Evolutionary conservation across 2,888 invertebrate species (phyloP).

Genomic region (Helobdella robusta): DNA sequence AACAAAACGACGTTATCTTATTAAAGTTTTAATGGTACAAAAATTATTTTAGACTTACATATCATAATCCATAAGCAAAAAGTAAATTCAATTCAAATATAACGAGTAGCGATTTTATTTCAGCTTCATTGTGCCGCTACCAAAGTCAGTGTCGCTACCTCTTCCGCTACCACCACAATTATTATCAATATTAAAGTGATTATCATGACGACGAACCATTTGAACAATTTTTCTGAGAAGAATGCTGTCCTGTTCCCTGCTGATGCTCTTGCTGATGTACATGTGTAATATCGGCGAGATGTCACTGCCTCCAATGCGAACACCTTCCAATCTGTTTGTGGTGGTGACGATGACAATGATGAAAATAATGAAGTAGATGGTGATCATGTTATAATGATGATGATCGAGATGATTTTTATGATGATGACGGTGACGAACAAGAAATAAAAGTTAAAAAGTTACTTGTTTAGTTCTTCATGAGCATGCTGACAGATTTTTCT

Average conservation of each 20-base stretch:
- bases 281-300: conserved; percentile 19
- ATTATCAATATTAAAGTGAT: no score
- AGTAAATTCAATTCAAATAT: no score
- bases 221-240: conserved; percentile 9
- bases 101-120: no score
- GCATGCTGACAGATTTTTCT: conserved; percentile 56
- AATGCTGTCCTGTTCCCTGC: background rate
- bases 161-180: no score
- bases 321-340: background rate
- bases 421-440: background rate
- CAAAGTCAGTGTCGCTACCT: no score
- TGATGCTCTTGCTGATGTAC: background rate
- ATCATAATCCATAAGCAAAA: no score
- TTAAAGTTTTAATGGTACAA: no score
- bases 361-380: no score
- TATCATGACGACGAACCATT: conserved; percentile 10
- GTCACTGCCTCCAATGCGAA: conserved; percentile 5
- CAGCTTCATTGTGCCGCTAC: no score
- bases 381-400: background rate
- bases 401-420: background rate
- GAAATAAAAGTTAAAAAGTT: background rate
- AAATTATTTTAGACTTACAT: no score
- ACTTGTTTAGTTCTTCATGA: conserved; percentile 53
- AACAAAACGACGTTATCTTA: no score
- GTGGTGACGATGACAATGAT: no score